phyloP scores from a whole-genome alignment of 2,113 vertebrate species.

The Leptocoma aspasia region DNA sequence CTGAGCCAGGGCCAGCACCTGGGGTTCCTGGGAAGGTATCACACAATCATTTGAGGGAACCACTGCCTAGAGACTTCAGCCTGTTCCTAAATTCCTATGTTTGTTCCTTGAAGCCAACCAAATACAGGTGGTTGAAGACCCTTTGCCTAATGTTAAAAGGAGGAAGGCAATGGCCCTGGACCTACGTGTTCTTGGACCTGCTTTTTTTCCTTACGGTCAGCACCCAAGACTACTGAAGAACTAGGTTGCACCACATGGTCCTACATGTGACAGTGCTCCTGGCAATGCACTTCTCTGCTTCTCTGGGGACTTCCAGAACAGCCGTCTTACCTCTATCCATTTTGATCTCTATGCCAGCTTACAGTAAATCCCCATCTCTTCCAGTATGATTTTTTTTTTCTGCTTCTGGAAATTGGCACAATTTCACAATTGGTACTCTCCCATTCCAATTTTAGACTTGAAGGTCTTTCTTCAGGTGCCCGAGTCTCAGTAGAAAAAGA shows the following conservation, averaged over 20 bases:
- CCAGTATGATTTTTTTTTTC: neutral
- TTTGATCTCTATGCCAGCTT: neutral
- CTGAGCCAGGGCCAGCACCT: neutral
- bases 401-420: neutral
- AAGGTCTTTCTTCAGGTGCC: neutral
- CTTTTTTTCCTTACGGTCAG: neutral
- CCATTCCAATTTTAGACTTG: neutral
- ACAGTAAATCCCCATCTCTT: neutral
- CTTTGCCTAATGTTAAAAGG: neutral
- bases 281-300: neutral
- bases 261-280: neutral
- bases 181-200: fast-evolving
- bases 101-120: neutral
- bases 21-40: neutral
- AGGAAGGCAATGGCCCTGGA: neutral
- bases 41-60: neutral
- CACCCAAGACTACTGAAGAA: neutral
- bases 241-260: neutral
- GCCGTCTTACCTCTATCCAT: neutral
- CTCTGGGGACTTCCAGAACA: neutral
- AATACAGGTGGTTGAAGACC: neutral
- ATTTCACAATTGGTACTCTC: neutral
- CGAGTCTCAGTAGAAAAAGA: neutral
- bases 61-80: neutral
- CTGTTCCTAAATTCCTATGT: neutral